These are phyloP conservation scores for Uropetala carovei DNA, from an alignment of 2,888 invertebrate genomes.

Conservation along the genomic window DNA sequence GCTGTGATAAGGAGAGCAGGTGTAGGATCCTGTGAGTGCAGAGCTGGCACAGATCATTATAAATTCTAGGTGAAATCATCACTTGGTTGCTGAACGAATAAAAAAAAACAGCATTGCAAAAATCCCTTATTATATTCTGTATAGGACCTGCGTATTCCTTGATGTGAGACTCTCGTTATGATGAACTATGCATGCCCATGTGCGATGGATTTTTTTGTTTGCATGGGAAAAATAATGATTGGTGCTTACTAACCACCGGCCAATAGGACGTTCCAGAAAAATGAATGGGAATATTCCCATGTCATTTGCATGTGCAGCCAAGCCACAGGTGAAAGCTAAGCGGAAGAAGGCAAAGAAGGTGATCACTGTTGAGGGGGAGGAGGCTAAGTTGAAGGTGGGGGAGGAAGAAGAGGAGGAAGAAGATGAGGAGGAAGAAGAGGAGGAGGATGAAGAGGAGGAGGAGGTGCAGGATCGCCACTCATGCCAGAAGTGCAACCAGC, in stretches of 20 bases:
- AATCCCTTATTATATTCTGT: too few relatives aligned
- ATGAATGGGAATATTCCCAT: constrained; percentile 64
- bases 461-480: constrained; percentile 80
- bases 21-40: too few relatives aligned
- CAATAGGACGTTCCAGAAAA: constrained; percentile 62
- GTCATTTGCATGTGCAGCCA: constrained; percentile 63
- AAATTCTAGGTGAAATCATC: too few relatives aligned
- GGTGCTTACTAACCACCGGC: constrained; percentile 64
- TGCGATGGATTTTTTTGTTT: constrained; percentile 11
- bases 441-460: constrained; percentile 72
- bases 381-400: not conserved
- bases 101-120: too few relatives aligned
- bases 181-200: constrained; percentile 9
- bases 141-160: not conserved
- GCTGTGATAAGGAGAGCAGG: too few relatives aligned
- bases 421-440: constrained; percentile 50
- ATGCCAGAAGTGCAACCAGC: constrained; percentile 93
- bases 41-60: too few relatives aligned
- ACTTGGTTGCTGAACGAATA: too few relatives aligned
- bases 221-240: constrained; percentile 53
- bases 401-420: not conserved
- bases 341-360: constrained; percentile 45
- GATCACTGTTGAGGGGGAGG: not conserved
- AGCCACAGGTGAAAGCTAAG: constrained; percentile 40
- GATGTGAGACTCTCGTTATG: not conserved